Evolutionary conservation across 2,113 vertebrate genomes (phyloP).

Genomic region (human (Homo sapiens)): GRCh38 chrX:4920001-4920500

Average conservation of each 20-base stretch:
- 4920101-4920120: too few relatives aligned
- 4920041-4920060: not conserved
- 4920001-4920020: not conserved
- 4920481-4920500: not conserved
- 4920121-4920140: not conserved
- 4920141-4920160: not conserved
- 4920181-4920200: too few relatives aligned
- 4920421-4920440: not conserved
- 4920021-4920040: not conserved
- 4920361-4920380: not conserved
- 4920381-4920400: not conserved
- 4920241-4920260: not conserved
- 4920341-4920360: too few relatives aligned
- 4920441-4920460: too few relatives aligned
- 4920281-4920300: not conserved
- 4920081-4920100: not conserved
- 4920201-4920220: not conserved
- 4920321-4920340: not conserved
- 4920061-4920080: not conserved
- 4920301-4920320: not conserved
- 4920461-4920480: too few relatives aligned
- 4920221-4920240: not conserved
- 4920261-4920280: not conserved
- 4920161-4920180: not conserved
- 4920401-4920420: not conserved